Conservation (phyloP, 2,888 invertebrate genomes). For the Agrochola circellaris region DNA sequence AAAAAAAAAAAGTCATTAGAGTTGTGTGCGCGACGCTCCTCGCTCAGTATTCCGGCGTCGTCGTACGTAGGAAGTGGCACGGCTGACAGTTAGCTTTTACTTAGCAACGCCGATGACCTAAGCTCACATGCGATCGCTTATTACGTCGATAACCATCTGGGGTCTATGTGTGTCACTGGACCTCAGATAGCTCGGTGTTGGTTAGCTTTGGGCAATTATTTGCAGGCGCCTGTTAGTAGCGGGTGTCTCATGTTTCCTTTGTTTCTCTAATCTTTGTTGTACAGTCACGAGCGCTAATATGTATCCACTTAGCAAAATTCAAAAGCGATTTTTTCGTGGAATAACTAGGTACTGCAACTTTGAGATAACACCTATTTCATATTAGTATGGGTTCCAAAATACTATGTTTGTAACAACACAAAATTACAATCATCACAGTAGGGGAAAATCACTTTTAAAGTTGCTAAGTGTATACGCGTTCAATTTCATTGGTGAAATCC, state of each 20-base stretch:
- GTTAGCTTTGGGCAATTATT: constrained; percentile 43
- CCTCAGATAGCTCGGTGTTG: constrained; percentile 38
- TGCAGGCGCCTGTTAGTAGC: constrained; percentile 32
- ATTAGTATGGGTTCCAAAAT: no score
- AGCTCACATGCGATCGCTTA: constrained; percentile 58
- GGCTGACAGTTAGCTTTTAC: constrained; percentile 78
- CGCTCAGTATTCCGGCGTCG: constrained; percentile 71
- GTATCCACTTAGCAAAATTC: no score
- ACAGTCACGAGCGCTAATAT: no score
- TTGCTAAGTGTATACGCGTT: no score
- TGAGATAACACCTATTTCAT: no score
- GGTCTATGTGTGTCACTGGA: constrained; percentile 57
- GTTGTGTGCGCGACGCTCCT: constrained; percentile 64
- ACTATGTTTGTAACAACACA: no score
- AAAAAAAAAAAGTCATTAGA: constrained; percentile 48
- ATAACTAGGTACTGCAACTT: no score
- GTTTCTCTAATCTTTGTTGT: neutral
- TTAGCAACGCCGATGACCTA: constrained; percentile 76
- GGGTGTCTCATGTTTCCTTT: constrained; percentile 13
- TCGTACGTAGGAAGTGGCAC: constrained; percentile 73
- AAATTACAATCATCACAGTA: no score
- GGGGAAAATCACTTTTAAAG: no score
- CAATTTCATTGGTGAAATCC: no score
- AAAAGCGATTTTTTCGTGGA: no score
- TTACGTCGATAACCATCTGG: constrained; percentile 51